These are phyloP conservation scores for Geotrypetes seraphini DNA, from an alignment of 2,797 vertebrate species.

Conservation along the genomic window DNA sequence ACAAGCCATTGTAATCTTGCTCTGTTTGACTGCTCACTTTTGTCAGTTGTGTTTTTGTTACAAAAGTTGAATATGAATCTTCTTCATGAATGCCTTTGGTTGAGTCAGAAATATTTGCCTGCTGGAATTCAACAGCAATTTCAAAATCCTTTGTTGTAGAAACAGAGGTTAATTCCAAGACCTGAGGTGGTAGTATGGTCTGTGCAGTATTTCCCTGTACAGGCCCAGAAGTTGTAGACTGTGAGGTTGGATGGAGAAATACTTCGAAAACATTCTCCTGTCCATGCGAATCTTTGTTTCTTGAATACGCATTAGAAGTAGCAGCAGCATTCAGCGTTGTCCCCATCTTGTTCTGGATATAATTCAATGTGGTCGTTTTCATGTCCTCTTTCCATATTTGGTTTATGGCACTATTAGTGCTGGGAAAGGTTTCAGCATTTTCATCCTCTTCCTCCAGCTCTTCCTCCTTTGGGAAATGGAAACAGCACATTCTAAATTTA, in stretches of 20 bases:
- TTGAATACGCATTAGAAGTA: slow-evolving; percentile 30
- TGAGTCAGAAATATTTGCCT: slow-evolving; percentile 10
- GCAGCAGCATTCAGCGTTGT: slow-evolving; percentile 34
- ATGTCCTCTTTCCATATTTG: slow-evolving; percentile 46
- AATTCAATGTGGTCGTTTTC: slow-evolving; percentile 45
- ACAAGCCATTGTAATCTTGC: slow-evolving; percentile 35
- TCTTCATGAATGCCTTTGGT: slow-evolving; percentile 26
- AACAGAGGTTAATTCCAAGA: slow-evolving; percentile 6
- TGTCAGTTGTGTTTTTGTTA: slow-evolving; percentile 34
- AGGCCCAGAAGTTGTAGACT: slow-evolving; percentile 30
- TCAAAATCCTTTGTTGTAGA: slow-evolving; percentile 20
- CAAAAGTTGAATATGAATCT: slow-evolving; percentile 31
- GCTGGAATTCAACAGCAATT: slow-evolving; percentile 10
- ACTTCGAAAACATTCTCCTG: slow-evolving; percentile 37
- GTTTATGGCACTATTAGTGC: slow-evolving; percentile 39
- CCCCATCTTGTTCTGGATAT: slow-evolving; percentile 23
- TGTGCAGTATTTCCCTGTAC: slow-evolving; percentile 32
- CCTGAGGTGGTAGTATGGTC: slow-evolving; percentile 27
- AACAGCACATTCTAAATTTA: slow-evolving; percentile 13
- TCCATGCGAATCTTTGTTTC: slow-evolving; percentile 28
- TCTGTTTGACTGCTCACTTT: slow-evolving; percentile 29
- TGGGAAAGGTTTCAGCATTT: slow-evolving; percentile 29
- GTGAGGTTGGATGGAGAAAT: slow-evolving; percentile 37
- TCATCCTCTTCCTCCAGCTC: slow-evolving; percentile 36
- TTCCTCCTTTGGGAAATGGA: slow-evolving; percentile 51